Evolutionary conservation across 2,888 invertebrate species (phyloP).

Genomic region (Drepanosiphum platanoidis): DNA sequence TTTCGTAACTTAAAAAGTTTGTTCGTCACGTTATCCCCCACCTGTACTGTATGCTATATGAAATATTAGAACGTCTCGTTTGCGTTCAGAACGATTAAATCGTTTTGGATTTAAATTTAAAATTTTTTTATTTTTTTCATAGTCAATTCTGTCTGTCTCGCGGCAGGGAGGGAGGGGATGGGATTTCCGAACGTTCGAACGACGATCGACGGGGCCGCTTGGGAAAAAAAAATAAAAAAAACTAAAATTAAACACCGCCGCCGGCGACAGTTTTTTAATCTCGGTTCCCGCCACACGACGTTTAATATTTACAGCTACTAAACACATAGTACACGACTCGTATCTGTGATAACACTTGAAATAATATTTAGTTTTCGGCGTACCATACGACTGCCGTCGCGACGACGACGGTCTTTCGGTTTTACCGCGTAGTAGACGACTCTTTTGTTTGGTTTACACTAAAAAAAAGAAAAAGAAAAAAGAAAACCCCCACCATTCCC

Average conservation of each 20-base stretch:
- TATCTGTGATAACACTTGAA: background rate
- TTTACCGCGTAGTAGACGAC: background rate
- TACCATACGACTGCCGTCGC: background rate
- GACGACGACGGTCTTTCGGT: background rate
- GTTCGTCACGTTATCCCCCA: no score
- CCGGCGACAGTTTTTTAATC: background rate
- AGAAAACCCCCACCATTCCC: background rate
- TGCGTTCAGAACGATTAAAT: no score
- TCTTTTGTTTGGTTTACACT: background rate
- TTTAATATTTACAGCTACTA: background rate
- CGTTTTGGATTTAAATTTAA: no score
- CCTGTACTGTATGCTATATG: no score
- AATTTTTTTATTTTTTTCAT: no score
- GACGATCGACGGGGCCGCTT: background rate
- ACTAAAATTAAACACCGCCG: background rate
- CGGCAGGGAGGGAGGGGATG: no score
- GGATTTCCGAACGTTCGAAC: no score
- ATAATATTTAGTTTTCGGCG: background rate
- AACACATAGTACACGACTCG: background rate
- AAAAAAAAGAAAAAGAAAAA: background rate
- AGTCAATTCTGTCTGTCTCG: no score
- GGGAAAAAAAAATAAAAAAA: background rate
- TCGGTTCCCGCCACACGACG: background rate
- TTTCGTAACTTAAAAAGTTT: no score
- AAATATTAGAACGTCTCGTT: no score